These are phyloP conservation scores for Sarcophaga peregrina DNA, from an alignment of 1,140 invertebrate species.

Conservation along the genomic window DNA sequence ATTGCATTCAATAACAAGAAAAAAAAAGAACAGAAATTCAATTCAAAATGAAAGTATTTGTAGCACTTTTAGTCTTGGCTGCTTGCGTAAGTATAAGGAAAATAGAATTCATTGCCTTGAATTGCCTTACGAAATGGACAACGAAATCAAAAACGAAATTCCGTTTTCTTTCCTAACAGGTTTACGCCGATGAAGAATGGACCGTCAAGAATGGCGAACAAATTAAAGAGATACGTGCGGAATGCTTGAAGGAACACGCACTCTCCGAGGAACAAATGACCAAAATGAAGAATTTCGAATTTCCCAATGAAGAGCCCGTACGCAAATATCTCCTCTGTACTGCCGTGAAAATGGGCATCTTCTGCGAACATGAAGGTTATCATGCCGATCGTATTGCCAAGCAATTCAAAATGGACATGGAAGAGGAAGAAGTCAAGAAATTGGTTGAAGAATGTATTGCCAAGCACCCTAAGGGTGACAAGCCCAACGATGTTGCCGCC, in stretches of 20 bases:
- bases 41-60: constrained; percentile 34
- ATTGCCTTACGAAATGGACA: background rate
- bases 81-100: constrained; percentile 47
- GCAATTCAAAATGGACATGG: constrained; percentile 62
- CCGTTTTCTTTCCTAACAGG: constrained; percentile 48
- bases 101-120: too few relatives aligned
- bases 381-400: constrained; percentile 62
- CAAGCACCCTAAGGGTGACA: constrained; percentile 53
- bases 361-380: constrained; percentile 59
- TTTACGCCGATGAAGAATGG: constrained; percentile 55
- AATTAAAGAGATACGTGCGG: constrained; percentile 55
- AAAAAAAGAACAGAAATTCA: background rate
- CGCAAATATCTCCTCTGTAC: constrained; percentile 59
- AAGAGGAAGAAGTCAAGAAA: constrained; percentile 55
- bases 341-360: constrained; percentile 57
- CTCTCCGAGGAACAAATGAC: constrained; percentile 52
- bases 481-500: constrained; percentile 55
- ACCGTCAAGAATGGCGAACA: constrained; percentile 53
- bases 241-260: constrained; percentile 55
- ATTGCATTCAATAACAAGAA: background rate
- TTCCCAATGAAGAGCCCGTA: constrained; percentile 56
- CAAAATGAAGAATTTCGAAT: constrained; percentile 55
- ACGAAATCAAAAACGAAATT: constrained; percentile 11
- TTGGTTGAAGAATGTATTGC: constrained; percentile 59
- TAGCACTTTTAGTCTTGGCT: constrained; percentile 24